A percentile compares a stretch with the other conserved stretches of the same genome.
phyloP scores from a whole-genome alignment of 2,113 vertebrate genomes.

The Bos javanicus region DNA sequence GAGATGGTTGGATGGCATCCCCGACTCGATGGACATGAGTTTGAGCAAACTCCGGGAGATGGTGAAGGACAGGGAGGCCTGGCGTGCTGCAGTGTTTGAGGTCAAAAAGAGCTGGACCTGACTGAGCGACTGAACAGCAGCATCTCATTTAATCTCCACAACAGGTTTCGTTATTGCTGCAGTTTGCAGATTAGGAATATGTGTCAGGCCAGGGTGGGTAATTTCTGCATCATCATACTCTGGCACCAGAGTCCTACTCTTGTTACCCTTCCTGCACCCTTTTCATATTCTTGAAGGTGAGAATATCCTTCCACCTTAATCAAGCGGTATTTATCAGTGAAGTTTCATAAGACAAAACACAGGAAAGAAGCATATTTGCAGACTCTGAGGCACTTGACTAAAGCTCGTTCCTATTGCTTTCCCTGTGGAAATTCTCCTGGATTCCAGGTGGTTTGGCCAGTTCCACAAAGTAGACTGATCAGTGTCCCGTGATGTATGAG shows the following conservation, averaged over 20 bases:
- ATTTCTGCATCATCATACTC: too few relatives aligned
- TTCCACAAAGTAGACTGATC: not conserved
- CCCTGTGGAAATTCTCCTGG: not conserved
- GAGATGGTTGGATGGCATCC: too few relatives aligned
- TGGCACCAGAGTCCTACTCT: not conserved
- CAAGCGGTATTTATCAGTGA: not conserved
- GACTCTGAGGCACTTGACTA: not conserved
- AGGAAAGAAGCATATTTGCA: too few relatives aligned
- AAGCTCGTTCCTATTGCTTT: not conserved
- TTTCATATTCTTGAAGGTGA: not conserved
- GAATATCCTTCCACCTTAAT: not conserved
- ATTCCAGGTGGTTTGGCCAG: not conserved
- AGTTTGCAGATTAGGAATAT: not conserved
- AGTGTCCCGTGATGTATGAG: not conserved
- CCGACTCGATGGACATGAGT: too few relatives aligned
- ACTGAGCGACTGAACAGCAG: too few relatives aligned
- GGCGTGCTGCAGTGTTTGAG: too few relatives aligned
- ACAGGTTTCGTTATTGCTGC: not conserved
- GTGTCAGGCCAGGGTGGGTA: not conserved
- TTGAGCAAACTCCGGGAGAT: too few relatives aligned
- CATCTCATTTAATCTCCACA: not conserved
- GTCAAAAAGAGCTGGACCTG: too few relatives aligned
- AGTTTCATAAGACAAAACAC: fast-evolving
- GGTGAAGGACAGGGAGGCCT: too few relatives aligned
- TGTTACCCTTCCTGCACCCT: fast-evolving